phyloP scores from a whole-genome alignment of 2,888 invertebrate species.

The Heliconius charithonia region DNA sequence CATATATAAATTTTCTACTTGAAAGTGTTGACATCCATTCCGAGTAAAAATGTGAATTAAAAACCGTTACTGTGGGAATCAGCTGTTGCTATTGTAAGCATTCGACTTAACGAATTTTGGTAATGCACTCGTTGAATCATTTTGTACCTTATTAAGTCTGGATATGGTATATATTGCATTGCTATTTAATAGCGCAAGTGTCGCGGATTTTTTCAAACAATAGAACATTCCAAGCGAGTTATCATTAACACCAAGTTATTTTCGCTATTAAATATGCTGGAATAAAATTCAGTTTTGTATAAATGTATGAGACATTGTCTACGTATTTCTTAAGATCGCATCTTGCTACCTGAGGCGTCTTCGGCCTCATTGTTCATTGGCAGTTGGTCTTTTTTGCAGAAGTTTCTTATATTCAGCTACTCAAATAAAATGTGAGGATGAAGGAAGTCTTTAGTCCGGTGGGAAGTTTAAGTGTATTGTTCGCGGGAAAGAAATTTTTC shows the following conservation, averaged over 20 bases:
- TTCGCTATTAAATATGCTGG: slow-evolving; percentile 38
- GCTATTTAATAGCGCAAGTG: slow-evolving; percentile 16
- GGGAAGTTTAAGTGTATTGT: slow-evolving; percentile 30
- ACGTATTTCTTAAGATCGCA: slow-evolving; percentile 73
- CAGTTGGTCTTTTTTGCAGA: slow-evolving; percentile 55
- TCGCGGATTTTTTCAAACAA: slow-evolving; percentile 44
- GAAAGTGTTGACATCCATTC: slow-evolving; percentile 45
- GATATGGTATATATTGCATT: slow-evolving; percentile 37
- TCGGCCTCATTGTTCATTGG: slow-evolving; percentile 60
- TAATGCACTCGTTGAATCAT: slow-evolving; percentile 45
- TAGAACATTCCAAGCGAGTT: slow-evolving; percentile 36
- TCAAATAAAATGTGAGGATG: slow-evolving; percentile 31
- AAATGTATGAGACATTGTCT: slow-evolving; percentile 50
- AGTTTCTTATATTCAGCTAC: slow-evolving; percentile 31
- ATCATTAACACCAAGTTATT: slow-evolving; percentile 41
- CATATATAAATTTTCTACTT: slow-evolving; percentile 42
- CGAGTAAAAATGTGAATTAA: slow-evolving; percentile 48
- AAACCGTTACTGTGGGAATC: slow-evolving; percentile 76
- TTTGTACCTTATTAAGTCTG: slow-evolving; percentile 30
- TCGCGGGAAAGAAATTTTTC: slow-evolving; percentile 22
- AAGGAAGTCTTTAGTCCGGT: slow-evolving; percentile 35
- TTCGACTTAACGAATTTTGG: slow-evolving; percentile 60
- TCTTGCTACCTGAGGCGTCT: slow-evolving; percentile 77
- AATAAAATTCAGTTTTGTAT: slow-evolving; percentile 47
- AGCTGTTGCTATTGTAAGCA: slow-evolving; percentile 70